Conservation (phyloP, 2,797 vertebrate species). For the Oryzias sinensis region DNA sequence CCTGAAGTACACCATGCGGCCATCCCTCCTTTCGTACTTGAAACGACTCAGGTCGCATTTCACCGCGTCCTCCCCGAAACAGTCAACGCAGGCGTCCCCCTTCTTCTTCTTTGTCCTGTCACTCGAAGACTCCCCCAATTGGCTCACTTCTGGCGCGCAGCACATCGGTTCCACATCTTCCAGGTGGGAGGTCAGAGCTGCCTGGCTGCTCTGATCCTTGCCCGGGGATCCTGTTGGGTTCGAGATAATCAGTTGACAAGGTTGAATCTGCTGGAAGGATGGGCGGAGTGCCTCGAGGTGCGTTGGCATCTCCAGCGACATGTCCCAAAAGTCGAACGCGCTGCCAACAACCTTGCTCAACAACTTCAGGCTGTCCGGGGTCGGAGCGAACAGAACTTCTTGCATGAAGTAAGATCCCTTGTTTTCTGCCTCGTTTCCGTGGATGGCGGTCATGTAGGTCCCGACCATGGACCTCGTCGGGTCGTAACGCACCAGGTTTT, state of each 20-base stretch:
- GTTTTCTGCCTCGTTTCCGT: too few relatives aligned
- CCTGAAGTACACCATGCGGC: neutral
- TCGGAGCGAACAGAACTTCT: neutral
- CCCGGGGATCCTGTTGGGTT: neutral
- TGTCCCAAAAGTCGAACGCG: neutral
- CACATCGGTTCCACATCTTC: neutral
- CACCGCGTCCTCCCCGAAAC: neutral
- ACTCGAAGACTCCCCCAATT: neutral
- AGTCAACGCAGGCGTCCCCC: neutral
- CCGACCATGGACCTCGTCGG: neutral
- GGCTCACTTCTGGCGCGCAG: neutral
- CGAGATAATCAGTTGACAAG: neutral
- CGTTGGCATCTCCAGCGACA: conserved; percentile 1
- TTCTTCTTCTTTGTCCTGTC: neutral
- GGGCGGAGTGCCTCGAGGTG: neutral
- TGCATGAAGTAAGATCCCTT: neutral
- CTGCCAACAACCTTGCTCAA: neutral
- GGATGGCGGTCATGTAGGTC: neutral
- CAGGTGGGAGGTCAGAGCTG: neutral
- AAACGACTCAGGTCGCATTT: neutral
- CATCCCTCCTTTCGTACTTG: neutral
- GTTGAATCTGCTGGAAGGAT: neutral
- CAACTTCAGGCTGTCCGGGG: neutral
- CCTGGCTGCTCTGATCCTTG: neutral
- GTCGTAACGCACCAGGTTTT: neutral